These are phyloP conservation scores for Odontesthes bonariensis DNA, from an alignment of 2,113 vertebrate species.

Conservation along the genomic window DNA sequence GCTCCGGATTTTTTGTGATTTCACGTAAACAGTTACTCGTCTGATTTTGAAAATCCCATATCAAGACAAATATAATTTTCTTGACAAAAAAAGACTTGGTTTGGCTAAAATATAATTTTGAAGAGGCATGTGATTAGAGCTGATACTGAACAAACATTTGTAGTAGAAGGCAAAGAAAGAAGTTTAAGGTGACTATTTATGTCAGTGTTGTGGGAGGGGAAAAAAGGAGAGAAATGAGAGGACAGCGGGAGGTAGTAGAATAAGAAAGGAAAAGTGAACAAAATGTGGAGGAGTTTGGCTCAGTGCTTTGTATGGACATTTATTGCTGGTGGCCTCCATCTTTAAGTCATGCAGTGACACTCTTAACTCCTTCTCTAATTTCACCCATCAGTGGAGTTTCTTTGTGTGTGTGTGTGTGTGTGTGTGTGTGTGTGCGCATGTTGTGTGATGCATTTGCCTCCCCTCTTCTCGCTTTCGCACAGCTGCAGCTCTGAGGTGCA, in stretches of 20 bases:
- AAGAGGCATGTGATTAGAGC: background rate
- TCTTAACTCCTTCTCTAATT: conserved; percentile 69
- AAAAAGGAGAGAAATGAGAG: background rate
- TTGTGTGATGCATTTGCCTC: conserved; percentile 30
- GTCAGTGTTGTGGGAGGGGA: background rate
- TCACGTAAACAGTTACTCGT: too few species aligned
- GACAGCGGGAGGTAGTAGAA: background rate
- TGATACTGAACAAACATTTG: background rate
- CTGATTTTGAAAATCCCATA: background rate
- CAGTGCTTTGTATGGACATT: conserved; percentile 40
- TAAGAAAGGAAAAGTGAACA: conserved; percentile 4
- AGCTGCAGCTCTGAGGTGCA: conserved; percentile 34
- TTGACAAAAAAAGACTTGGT: background rate
- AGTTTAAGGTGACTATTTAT: background rate
- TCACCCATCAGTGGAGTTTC: conserved; percentile 67
- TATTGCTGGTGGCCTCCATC: conserved; percentile 29
- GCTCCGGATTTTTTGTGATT: too few species aligned
- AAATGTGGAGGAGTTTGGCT: conserved; percentile 37
- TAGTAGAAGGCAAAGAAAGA: background rate
- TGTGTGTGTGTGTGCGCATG: conserved; percentile 12
- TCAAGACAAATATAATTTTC: background rate
- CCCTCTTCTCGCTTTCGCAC: conserved; percentile 50
- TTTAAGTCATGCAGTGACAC: conserved; percentile 61
- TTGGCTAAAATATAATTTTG: background rate
- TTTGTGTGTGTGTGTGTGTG: conserved; percentile 17